Percentiles rank a stretch among this genome's conserved stretches.
Conservation (phyloP, 2,113 vertebrate species). For the Tychaedon coryphoeus region DNA sequence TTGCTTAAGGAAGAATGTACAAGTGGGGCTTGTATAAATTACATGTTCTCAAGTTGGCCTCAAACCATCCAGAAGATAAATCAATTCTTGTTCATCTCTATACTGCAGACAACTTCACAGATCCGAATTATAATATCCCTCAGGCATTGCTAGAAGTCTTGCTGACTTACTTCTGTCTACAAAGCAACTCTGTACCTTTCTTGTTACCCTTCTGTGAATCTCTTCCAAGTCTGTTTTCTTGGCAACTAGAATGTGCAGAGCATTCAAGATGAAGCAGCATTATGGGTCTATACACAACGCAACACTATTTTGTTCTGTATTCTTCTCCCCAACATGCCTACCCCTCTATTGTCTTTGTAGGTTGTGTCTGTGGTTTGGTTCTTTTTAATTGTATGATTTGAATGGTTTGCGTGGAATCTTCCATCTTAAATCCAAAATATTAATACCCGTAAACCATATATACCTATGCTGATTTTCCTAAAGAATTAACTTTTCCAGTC, state of each 20-base stretch:
- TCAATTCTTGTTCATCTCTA: neutral
- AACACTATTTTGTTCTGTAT: neutral
- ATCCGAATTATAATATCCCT: neutral
- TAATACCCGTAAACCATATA: neutral
- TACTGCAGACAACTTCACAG: neutral
- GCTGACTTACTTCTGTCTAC: neutral
- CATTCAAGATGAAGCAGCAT: neutral
- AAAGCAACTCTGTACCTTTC: neutral
- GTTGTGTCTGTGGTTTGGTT: fast-evolving
- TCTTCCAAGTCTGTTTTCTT: neutral
- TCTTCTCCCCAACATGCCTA: neutral
- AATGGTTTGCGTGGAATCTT: neutral
- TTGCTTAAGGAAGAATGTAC: neutral
- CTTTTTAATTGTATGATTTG: neutral
- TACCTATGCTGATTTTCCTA: neutral
- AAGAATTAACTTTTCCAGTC: neutral
- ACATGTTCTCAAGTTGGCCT: neutral
- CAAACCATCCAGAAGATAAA: neutral
- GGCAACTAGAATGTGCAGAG: neutral
- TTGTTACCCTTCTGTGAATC: neutral
- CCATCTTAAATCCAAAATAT: neutral
- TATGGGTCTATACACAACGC: neutral
- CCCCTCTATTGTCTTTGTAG: neutral
- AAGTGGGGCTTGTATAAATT: neutral
- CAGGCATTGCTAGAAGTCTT: neutral